phyloP scores from a whole-genome alignment of 2,797 vertebrate genomes.

The Aphelocoma californica region DNA sequence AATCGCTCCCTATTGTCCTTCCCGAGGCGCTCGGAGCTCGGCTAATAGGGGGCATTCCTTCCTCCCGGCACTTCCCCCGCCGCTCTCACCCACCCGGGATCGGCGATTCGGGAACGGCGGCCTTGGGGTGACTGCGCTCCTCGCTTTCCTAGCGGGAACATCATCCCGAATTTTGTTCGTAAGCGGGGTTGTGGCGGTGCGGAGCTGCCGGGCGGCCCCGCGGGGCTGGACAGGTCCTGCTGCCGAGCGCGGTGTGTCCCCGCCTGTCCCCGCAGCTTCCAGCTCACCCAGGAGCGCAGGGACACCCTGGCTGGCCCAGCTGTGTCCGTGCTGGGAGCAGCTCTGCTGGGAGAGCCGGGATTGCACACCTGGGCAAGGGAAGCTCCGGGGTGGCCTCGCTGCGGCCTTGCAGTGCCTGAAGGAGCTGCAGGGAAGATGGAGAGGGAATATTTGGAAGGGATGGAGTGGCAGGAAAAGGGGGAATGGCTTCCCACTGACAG shows the following conservation, averaged over 20 bases:
- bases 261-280: no score
- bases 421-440: not conserved
- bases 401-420: not conserved
- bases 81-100: constrained; percentile 4
- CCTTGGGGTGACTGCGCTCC: not conserved
- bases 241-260: no score
- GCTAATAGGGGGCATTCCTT: constrained; percentile 66
- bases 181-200: not conserved
- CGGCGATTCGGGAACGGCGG: not conserved
- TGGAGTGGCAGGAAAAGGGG: no score
- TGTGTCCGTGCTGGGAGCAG: no score
- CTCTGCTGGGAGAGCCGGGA: not conserved
- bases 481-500: not conserved
- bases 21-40: constrained; percentile 6
- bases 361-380: not conserved
- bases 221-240: no score
- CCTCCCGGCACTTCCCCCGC: constrained; percentile 31
- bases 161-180: not conserved
- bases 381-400: no score
- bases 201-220: no score
- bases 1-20: constrained; percentile 42
- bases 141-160: not conserved
- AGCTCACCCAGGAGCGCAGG: no score
- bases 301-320: no score
- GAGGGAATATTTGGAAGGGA: not conserved